Evolutionary conservation across 2,113 vertebrate genomes (phyloP).

Genomic region (Pholis gunnellus): DNA sequence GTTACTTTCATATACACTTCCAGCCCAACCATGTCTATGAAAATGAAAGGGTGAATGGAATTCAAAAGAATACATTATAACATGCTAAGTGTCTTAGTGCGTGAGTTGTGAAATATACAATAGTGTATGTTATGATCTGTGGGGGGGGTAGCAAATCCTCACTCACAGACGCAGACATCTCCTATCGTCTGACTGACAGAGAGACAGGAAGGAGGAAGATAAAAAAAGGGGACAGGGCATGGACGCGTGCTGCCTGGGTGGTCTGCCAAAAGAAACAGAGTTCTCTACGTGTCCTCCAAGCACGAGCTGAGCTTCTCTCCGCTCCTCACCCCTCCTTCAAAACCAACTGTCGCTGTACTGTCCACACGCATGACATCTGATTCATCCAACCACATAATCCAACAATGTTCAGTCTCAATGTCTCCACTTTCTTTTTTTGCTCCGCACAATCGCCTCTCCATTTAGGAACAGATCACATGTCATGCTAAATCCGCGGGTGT

Average conservation of each 20-base stretch:
- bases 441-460: slow-evolving; percentile 22
- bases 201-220: slow-evolving; percentile 36
- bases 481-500: slow-evolving; percentile 69
- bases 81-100: slow-evolving; percentile 15
- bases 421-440: slow-evolving; percentile 22
- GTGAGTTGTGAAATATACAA: neutral
- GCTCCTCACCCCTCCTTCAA: slow-evolving; percentile 38
- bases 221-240: slow-evolving; percentile 21
- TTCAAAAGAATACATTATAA: slow-evolving; percentile 6
- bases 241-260: slow-evolving; percentile 49
- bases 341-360: slow-evolving; percentile 32
- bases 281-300: neutral
- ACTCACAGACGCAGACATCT: slow-evolving; percentile 60
- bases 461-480: slow-evolving; percentile 56
- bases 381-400: slow-evolving; percentile 37
- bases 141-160: slow-evolving; percentile 67
- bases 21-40: slow-evolving; percentile 5
- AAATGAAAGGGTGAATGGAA: slow-evolving; percentile 14
- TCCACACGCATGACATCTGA: slow-evolving; percentile 42
- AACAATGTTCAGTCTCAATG: slow-evolving; percentile 11
- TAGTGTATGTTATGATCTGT: slow-evolving; percentile 41
- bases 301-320: slow-evolving; percentile 32
- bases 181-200: slow-evolving; percentile 60
- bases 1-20: slow-evolving; percentile 18
- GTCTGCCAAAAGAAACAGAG: slow-evolving; percentile 57